Evolutionary conservation across 2,113 vertebrate species (phyloP).

Genomic region (Sander vitreus): DNA sequence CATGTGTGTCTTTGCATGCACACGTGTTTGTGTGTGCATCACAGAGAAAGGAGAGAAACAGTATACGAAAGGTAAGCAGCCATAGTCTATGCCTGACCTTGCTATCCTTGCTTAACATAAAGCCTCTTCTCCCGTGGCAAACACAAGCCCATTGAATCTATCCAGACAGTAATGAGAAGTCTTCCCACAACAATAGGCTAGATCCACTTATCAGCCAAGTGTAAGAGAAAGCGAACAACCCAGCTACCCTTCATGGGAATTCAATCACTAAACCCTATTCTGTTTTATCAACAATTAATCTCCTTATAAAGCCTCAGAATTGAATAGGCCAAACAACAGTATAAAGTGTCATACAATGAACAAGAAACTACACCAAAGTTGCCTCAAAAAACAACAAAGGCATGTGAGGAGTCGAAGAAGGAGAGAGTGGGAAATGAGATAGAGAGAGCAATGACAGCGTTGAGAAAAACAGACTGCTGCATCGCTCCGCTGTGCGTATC

Average conservation of each 20-base stretch:
- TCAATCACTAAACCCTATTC: constrained; percentile 58
- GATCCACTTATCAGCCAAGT: constrained; percentile 58
- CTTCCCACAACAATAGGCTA: constrained; percentile 53
- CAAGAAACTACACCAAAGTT: background rate
- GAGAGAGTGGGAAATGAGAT: constrained; percentile 42
- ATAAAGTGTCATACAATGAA: background rate
- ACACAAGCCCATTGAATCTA: constrained; percentile 56
- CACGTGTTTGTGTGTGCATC: background rate
- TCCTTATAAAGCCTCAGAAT: constrained; percentile 35
- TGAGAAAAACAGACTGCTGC: constrained; percentile 61
- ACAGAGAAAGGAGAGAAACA: constrained; percentile 6
- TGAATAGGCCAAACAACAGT: constrained; percentile 21
- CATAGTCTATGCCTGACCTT: constrained; percentile 45
- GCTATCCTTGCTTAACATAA: constrained; percentile 43
- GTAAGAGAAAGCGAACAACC: constrained; percentile 43
- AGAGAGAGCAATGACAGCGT: constrained; percentile 41
- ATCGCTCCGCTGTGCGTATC: constrained; percentile 58
- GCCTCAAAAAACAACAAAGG: constrained; percentile 6
- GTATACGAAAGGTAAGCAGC: constrained; percentile 7
- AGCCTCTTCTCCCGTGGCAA: constrained; percentile 44
- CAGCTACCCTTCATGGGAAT: constrained; percentile 47
- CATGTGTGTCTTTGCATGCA: background rate
- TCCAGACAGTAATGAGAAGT: constrained; percentile 60
- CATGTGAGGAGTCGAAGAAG: constrained; percentile 11
- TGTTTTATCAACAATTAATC: constrained; percentile 61